phyloP scores from a whole-genome alignment of 2,888 invertebrate species.

The Ethmia dodecea region DNA sequence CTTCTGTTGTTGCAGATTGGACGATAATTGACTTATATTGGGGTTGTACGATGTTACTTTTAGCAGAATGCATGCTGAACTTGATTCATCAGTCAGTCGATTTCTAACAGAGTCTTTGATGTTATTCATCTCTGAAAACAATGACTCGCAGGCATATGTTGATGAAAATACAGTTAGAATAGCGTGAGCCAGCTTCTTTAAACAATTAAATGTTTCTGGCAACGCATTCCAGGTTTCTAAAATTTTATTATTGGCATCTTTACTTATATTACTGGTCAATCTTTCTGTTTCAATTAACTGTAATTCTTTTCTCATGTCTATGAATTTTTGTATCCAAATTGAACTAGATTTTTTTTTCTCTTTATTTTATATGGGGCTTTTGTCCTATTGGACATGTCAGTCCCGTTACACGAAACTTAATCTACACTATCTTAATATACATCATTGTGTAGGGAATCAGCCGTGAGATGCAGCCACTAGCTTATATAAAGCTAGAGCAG shows the following conservation, averaged over 20 bases:
- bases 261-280: conserved; percentile 15
- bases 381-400: too few species aligned
- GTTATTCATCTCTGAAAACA: conserved; percentile 24
- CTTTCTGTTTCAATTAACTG: conserved; percentile 19
- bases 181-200: conserved; percentile 25
- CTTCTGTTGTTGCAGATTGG: too few species aligned
- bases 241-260: conserved; percentile 24
- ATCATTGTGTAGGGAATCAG: too few species aligned
- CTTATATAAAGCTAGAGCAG: too few species aligned
- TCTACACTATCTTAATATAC: too few species aligned
- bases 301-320: conserved; percentile 19
- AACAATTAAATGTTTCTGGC: conserved; percentile 23
- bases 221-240: conserved; percentile 23
- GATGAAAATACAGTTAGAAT: conserved; percentile 23
- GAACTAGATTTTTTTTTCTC: too few species aligned
- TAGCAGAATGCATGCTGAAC: conserved; percentile 27
- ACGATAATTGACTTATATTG: conserved; percentile 11
- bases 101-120: conserved; percentile 23
- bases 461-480: too few species aligned
- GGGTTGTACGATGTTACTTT: conserved; percentile 21
- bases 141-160: conserved; percentile 23
- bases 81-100: conserved; percentile 21
- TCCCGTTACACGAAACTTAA: too few species aligned
- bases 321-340: conserved; percentile 20
- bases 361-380: too few species aligned